Base-by-base conservation (phyloP, 2,113 vertebrate genomes). In the Syngnathus typhle region DNA sequence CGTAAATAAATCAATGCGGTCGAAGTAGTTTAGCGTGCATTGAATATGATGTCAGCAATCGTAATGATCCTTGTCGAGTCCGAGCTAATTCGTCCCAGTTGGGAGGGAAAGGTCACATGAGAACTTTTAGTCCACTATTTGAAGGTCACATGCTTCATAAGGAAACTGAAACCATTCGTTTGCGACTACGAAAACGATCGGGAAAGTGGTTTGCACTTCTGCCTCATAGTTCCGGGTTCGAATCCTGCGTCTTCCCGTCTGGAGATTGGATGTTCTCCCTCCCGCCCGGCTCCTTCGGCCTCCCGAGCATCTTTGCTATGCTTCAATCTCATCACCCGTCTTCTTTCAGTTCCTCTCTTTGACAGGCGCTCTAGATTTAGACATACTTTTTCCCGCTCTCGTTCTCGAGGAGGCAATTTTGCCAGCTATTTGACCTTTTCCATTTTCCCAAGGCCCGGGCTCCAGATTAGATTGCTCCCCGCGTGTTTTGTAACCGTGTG, bases 401-500 rank as follows among this genome's bases (percentile, higher is more conserved):
- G 85, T 86, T 89, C 85, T 88, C 82, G 84, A 86, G 85, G 81
- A 88, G 84, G 88, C 90, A 87, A 87, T 87, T 90, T 88, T 88
- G 84, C 81, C 67, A 87, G 87, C 85, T 85, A 81, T 89, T 91
- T 91, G 89, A 90, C 89, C 90, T 91, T 91, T 91, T 89, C 84
- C 84, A 87, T 89, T 90, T 90, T 91, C 89, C 88, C 88, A 89
- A 89, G 89, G 89, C 89, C 88, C 84, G 73, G 27, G 73, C 84
- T 84, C 82, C 78, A 84, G 87, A 91, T 91, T 89, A 89, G 84
- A 90, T 91, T 89, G 82, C 88, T 58, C 72, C 73, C 86, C 85
- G 78, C 80, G 78, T 88, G 83, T 88, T 91, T 90, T 89, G 81
- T 86, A 89, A 87, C 86, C 87, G 86, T 85, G 86, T 82, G 84